Percentiles rank a stretch among this genome's conserved stretches.
Conservation (phyloP, 2,113 vertebrate genomes). For the Oryzias javanicus region DNA sequence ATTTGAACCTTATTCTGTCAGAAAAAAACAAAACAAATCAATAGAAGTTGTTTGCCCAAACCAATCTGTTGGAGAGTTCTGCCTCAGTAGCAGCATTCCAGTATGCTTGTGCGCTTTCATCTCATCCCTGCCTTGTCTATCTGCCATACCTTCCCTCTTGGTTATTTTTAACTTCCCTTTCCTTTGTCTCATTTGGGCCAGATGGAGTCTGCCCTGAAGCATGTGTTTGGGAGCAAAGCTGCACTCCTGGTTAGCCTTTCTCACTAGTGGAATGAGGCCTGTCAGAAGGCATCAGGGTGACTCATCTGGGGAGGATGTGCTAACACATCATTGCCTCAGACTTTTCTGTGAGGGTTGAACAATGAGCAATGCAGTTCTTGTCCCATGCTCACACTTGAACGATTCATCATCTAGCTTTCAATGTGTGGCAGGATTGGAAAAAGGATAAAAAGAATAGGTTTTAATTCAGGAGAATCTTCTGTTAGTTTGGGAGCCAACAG, state of each 20-base stretch:
- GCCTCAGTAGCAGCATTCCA: constrained; percentile 35
- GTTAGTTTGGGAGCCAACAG: constrained; percentile 20
- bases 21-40: constrained; percentile 55
- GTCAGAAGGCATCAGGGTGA: constrained; percentile 75
- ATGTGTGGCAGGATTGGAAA: constrained; percentile 5
- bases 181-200: constrained; percentile 69
- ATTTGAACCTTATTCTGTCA: constrained; percentile 48
- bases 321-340: constrained; percentile 69
- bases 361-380: constrained; percentile 69
- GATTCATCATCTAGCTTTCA: constrained; percentile 58
- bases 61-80: constrained; percentile 32
- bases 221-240: constrained; percentile 65
- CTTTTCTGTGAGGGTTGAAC: constrained; percentile 63
- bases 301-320: constrained; percentile 68
- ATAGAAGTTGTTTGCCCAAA: constrained; percentile 53
- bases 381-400: constrained; percentile 56
- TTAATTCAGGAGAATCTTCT: constrained; percentile 45
- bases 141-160: constrained; percentile 64
- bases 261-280: constrained; percentile 70
- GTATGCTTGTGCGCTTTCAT: constrained; percentile 42
- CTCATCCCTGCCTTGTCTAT: constrained; percentile 48
- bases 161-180: constrained; percentile 69
- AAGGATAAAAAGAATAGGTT: constrained; percentile 26
- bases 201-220: constrained; percentile 70
- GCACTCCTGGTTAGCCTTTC: constrained; percentile 64